Conservation (phyloP, 1,140 invertebrate genomes). For the Heliconius nattereri region DNA sequence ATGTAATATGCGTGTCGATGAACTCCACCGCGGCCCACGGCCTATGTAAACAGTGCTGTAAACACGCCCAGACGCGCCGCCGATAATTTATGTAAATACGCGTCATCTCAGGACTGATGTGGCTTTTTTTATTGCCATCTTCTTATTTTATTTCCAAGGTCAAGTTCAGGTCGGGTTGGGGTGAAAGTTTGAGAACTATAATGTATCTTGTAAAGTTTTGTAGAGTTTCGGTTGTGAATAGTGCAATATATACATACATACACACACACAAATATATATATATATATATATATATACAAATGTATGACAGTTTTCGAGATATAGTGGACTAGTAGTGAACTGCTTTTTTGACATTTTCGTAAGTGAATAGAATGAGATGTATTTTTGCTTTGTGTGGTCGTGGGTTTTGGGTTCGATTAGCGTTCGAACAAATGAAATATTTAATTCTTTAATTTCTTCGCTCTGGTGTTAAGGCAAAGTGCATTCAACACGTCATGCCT, state of each 20-base stretch:
- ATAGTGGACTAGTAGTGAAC: background rate
- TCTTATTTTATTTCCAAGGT: slow-evolving; percentile 76
- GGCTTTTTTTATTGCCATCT: slow-evolving; percentile 62
- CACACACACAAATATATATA: no score
- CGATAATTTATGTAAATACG: slow-evolving; percentile 80
- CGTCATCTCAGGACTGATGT: slow-evolving; percentile 75
- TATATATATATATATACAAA: no score
- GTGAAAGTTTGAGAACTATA: slow-evolving; percentile 68
- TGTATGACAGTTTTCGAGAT: background rate
- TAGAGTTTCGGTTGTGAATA: background rate
- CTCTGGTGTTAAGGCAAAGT: no score
- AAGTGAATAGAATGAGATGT: no score
- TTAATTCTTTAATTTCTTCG: no score
- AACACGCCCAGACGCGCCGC: slow-evolving; percentile 65
- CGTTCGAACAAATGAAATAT: no score
- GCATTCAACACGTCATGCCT: no score
- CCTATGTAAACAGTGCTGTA: slow-evolving; percentile 75
- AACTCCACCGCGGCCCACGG: slow-evolving; percentile 54
- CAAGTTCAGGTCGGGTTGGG: slow-evolving; percentile 68
- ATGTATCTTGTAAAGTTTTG: slow-evolving; percentile 2
- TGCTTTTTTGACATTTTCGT: background rate
- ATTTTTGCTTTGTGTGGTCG: background rate
- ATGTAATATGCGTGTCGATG: slow-evolving; percentile 66
- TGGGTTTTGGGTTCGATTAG: no score
- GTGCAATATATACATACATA: background rate